phyloP scores from a whole-genome alignment of 2,113 vertebrate species.

The Semnornis frantzii region DNA sequence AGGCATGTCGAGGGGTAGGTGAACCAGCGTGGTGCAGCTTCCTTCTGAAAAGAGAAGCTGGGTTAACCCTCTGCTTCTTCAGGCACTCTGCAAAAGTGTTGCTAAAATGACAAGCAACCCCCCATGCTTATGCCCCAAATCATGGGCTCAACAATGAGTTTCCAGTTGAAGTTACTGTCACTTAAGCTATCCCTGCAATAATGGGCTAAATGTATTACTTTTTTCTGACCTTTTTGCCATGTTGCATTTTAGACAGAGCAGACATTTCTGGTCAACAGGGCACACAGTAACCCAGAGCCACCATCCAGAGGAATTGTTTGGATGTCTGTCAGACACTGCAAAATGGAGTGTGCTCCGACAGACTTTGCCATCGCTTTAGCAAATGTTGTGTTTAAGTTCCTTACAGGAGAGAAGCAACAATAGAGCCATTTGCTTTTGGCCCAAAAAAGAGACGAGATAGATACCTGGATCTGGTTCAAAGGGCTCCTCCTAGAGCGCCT shows the following conservation, averaged over 20 bases:
- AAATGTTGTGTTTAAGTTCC: background rate
- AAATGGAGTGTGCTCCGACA: background rate
- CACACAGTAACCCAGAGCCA: background rate
- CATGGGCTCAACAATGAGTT: background rate
- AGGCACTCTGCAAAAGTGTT: background rate
- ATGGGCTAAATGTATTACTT: background rate
- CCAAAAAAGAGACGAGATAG: background rate
- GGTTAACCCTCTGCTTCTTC: background rate
- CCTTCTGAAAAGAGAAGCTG: background rate
- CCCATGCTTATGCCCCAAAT: rapidly evolving
- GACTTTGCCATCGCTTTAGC: background rate
- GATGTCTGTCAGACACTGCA: background rate
- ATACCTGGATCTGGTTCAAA: background rate
- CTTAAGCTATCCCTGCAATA: background rate
- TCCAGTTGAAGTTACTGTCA: background rate
- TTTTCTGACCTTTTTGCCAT: background rate
- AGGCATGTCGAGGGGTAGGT: rapidly evolving
- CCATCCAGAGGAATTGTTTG: background rate
- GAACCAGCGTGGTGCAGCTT: background rate
- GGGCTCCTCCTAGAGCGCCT: background rate
- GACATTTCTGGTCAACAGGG: background rate
- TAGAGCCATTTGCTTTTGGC: background rate
- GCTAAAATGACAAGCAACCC: background rate
- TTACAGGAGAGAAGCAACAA: background rate
- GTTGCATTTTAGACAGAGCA: background rate